Evolutionary conservation across 1,140 invertebrate genomes (phyloP), one percentile per base, ranked within the genome.

Genomic region (Euglossa dilemma): DNA sequence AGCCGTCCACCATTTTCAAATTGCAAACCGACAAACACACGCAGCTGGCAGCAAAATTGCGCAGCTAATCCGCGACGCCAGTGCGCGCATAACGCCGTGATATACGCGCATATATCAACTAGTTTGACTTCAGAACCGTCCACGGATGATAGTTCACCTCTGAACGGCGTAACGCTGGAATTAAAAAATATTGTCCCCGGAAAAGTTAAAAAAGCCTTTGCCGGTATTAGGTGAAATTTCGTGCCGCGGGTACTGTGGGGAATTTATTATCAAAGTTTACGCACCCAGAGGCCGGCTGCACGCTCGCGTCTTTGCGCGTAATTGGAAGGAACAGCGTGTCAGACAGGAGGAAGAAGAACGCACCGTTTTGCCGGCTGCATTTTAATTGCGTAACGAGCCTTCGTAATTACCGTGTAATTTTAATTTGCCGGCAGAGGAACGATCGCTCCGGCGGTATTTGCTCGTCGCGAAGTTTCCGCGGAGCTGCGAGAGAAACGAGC

Each of bases 361-460:
- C 63, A 36, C 28, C 57, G 25, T 43, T 36, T 78, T 74, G 75
- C 83, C 82, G 71, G 84, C 70, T 36, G 73, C 66, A 54, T 87
- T 87, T 87, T 87, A 87, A 87, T 87, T 84, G 64, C 80, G 50
- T 84, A 87, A 87, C 72, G 85, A 80, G 71, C 54, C 56, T 67
- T 75, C 71, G 64, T 83, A 84, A 87, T 87, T 87, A 76, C 81
- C 85, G 80, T 79, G 86, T 87, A 83, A 80, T 86, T 86, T 87
- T 87, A 87, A 87, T 87, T 87, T 84, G 80, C 66, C 73, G 80
- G 80, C 28, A 77, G 85, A 61, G 80, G 77, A 76, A 80, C 77
- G 81, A 87, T 83, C 85, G 82, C 79, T 64, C 76, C 6, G 20
- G 20, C 64, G 47, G 23, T 57, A 63, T 61, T 82, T 64, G n/a